Evolutionary conservation across 35 echinoderm and acorn worm species (phyloP).

Genomic region (Strongylocentrotus purpuratus): DNA sequence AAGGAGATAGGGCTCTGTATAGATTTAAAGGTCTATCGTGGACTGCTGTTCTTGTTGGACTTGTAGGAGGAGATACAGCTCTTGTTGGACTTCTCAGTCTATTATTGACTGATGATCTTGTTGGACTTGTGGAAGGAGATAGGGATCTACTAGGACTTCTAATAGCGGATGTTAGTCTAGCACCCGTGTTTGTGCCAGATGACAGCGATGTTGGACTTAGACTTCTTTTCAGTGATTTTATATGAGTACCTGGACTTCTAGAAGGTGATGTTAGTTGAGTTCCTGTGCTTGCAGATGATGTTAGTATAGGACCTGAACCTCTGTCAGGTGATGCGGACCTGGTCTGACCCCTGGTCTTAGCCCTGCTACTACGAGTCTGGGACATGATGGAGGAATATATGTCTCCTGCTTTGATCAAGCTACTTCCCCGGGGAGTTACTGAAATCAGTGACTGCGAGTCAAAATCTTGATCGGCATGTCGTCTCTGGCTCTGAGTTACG

Average conservation of each 20-base stretch:
- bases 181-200: neutral
- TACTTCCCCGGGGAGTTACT: neutral
- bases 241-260: neutral
- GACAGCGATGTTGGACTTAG: neutral
- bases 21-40: neutral
- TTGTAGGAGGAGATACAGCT: neutral
- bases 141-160: neutral
- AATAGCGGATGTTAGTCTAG: neutral
- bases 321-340: neutral
- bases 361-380: conserved; percentile 17
- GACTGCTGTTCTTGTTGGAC: neutral
- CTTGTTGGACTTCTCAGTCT: neutral
- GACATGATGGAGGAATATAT: conserved; percentile 25
- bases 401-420: conserved; percentile 23
- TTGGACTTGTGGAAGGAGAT: neutral
- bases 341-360: neutral
- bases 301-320: neutral
- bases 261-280: neutral
- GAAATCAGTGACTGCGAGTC: neutral
- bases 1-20: neutral
- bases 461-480: neutral
- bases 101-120: neutral
- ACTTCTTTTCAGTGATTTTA: neutral
- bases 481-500: neutral
- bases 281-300: neutral